Percentiles rank a stretch among this genome's conserved stretches.
Conservation (phyloP, 2,797 vertebrate species). For the Chaetophractus vellerosus region DNA sequence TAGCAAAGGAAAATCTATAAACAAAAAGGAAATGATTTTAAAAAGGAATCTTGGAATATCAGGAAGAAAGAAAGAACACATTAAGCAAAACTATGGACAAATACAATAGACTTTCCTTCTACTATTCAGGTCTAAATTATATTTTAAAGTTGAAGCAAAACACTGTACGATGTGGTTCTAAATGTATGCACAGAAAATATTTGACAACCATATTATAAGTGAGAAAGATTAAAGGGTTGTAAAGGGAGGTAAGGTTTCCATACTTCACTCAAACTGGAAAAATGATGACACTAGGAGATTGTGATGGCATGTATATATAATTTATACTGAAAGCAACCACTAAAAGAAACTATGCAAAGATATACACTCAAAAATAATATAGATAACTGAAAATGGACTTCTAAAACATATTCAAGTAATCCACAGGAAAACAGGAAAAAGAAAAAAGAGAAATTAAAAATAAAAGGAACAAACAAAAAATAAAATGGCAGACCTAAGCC, state of each 20-base stretch:
- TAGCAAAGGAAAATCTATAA: too few relatives aligned
- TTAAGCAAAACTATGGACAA: too few relatives aligned
- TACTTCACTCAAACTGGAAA: not conserved
- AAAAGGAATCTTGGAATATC: too few relatives aligned
- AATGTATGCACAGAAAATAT: not conserved
- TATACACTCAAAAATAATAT: not conserved
- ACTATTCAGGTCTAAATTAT: too few relatives aligned
- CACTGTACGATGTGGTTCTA: too few relatives aligned
- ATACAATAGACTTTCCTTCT: too few relatives aligned
- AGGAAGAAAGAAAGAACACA: too few relatives aligned
- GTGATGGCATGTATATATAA: not conserved
- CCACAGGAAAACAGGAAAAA: not conserved
- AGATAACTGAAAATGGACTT: not conserved
- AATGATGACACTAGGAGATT: not conserved
- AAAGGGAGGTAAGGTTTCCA: not conserved
- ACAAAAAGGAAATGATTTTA: too few relatives aligned
- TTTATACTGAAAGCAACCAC: not conserved
- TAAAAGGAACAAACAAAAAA: not conserved
- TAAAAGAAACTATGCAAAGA: not conserved
- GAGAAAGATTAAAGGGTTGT: not conserved
- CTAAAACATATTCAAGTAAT: not conserved
- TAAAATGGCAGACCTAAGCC: not conserved
- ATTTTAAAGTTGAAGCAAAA: not conserved
- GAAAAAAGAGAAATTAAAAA: not conserved
- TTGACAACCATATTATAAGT: not conserved